phyloP scores from a whole-genome alignment of 2,888 invertebrate genomes.

The Celastrina argiolus region DNA sequence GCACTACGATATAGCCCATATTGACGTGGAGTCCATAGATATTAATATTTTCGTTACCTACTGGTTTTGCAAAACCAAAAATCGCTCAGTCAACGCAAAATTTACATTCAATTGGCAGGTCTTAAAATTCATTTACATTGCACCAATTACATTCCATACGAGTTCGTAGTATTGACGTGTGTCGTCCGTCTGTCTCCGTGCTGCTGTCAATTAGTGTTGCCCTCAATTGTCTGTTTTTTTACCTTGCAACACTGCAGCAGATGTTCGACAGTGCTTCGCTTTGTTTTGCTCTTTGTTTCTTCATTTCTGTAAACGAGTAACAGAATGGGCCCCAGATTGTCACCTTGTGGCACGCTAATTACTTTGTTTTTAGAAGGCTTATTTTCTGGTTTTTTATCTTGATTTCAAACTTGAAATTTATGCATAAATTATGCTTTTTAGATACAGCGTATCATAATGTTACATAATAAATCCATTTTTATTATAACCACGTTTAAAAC shows the following conservation, averaged over 20 bases:
- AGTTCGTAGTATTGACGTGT: conserved; percentile 28
- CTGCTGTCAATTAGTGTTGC: conserved; percentile 35
- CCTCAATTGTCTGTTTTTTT: conserved; percentile 30
- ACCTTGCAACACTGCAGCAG: conserved; percentile 13
- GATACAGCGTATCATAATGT: not conserved
- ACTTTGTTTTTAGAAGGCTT: not conserved
- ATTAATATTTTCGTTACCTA: too few species aligned
- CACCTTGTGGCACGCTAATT: not conserved
- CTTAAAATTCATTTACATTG: not conserved
- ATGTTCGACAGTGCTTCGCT: conserved; percentile 12
- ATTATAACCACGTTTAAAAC: not conserved
- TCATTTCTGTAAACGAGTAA: not conserved
- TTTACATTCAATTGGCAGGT: not conserved
- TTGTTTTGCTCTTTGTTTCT: not conserved
- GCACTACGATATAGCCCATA: too few species aligned
- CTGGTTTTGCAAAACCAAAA: not conserved
- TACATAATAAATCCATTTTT: not conserved
- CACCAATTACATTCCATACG: not conserved
- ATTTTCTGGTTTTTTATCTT: not conserved
- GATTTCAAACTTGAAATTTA: not conserved
- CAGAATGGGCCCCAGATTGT: not conserved
- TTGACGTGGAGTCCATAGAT: too few species aligned
- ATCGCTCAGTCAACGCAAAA: not conserved
- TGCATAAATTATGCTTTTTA: not conserved
- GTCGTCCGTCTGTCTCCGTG: conserved; percentile 43